These are phyloP conservation scores for Zaprionus vittiger DNA, from an alignment of 1,140 invertebrate genomes.

Conservation along the genomic window DNA sequence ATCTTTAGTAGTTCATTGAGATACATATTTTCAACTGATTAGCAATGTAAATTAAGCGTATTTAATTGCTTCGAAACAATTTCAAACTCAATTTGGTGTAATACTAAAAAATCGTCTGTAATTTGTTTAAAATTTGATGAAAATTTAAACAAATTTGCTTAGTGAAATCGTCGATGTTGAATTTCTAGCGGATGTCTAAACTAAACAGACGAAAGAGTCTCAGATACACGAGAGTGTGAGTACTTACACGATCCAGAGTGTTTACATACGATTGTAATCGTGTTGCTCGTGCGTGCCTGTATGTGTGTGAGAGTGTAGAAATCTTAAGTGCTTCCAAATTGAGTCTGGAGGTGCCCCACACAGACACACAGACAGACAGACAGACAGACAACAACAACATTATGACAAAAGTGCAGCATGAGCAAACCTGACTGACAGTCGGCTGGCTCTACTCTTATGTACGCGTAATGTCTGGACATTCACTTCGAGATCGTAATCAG, in stretches of 20 bases:
- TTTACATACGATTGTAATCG: conserved; percentile 2
- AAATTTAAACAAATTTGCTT: conserved; percentile 26
- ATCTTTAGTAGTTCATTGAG: neutral
- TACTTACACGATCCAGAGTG: conserved; percentile 16
- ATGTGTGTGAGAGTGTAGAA: conserved; percentile 4
- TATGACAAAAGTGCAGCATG: conserved; percentile 49
- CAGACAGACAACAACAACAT: neutral
- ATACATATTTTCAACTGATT: neutral
- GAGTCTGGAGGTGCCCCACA: conserved; percentile 18
- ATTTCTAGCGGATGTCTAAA: conserved; percentile 37
- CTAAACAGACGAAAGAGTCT: conserved; percentile 27
- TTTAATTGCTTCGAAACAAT: neutral
- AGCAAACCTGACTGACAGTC: conserved; percentile 16
- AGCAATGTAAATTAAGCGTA: neutral
- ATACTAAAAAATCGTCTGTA: neutral
- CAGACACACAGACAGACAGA: neutral
- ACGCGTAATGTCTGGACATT: conserved; percentile 44
- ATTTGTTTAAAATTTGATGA: conserved; percentile 26
- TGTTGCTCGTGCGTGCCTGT: neutral
- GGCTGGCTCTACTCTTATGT: neutral
- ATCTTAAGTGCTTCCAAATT: conserved; percentile 38
- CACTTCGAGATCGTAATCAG: conserved; percentile 49
- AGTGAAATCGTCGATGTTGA: conserved; percentile 21
- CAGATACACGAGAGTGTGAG: conserved; percentile 7
- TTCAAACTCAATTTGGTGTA: conserved; percentile 2